Evolutionary conservation across 2,888 invertebrate species (phyloP).

Genomic region (Octonoba sinensis): DNA sequence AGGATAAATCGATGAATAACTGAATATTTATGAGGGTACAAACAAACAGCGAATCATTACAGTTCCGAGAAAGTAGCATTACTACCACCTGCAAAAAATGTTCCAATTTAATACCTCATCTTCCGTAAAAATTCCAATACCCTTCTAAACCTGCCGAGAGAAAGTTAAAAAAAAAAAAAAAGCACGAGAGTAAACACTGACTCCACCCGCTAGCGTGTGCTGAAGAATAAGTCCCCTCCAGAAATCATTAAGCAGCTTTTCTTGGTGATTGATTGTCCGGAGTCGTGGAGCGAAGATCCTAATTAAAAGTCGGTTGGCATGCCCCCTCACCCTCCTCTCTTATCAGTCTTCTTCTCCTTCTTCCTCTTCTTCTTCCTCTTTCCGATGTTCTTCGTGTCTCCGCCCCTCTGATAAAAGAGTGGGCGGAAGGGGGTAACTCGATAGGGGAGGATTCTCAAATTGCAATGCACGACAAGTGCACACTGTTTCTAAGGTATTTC

Average conservation of each 20-base stretch:
- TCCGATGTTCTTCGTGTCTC: slow-evolving; percentile 21
- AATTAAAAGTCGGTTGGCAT: slow-evolving; percentile 61
- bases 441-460: slow-evolving; percentile 3
- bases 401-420: slow-evolving; percentile 35
- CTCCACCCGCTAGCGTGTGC: no score
- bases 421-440: slow-evolving; percentile 16
- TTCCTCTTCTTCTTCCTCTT: slow-evolving; percentile 20
- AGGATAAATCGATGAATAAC: no score
- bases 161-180: no score
- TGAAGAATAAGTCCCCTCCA: not conserved
- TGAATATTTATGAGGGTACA: no score
- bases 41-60: no score
- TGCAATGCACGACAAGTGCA: not conserved
- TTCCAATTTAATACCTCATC: no score
- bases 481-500: no score
- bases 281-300: slow-evolving; percentile 54
- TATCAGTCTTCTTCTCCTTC: slow-evolving; percentile 36
- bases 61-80: no score
- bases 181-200: no score
- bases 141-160: no score
- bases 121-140: no score
- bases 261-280: slow-evolving; percentile 55
- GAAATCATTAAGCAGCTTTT: slow-evolving; percentile 56
- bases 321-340: slow-evolving; percentile 27
- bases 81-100: no score